Percentiles rank a stretch among this genome's conserved stretches.
Evolutionary conservation across 2,113 vertebrate genomes (phyloP).

Genomic region (Rafetus swinhoei): DNA sequence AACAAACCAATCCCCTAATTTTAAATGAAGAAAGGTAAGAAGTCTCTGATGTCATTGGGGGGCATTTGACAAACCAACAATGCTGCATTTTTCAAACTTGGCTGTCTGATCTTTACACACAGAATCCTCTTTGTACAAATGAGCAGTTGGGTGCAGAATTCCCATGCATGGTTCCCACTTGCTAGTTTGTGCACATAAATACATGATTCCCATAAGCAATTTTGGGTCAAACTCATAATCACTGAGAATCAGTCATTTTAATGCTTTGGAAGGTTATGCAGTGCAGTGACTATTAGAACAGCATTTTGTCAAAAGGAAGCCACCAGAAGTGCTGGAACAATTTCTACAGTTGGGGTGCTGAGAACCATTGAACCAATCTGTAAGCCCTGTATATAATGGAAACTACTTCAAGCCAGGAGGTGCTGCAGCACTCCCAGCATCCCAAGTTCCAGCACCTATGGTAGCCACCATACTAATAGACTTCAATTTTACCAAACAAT

Average conservation of each 20-base stretch:
- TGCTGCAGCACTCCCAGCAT: too few relatives aligned
- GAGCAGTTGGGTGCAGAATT: not conserved
- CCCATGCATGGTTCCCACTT: not conserved
- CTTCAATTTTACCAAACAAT: not conserved
- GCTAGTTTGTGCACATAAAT: not conserved
- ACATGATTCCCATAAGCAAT: not conserved
- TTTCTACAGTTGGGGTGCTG: too few relatives aligned
- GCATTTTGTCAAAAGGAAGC: not conserved
- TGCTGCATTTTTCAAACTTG: not conserved
- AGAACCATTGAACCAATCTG: too few relatives aligned
- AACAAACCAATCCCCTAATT: not conserved
- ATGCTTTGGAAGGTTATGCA: not conserved
- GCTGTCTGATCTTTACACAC: not conserved
- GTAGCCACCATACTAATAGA: too few relatives aligned
- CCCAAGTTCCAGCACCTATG: too few relatives aligned
- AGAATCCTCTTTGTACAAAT: not conserved
- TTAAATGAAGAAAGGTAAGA: constrained; percentile 20
- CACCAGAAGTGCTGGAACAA: too few relatives aligned
- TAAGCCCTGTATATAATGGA: too few relatives aligned
- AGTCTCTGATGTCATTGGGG: not conserved
- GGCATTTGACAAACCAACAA: not conserved
- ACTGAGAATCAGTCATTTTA: fast-evolving
- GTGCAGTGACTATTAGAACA: not conserved
- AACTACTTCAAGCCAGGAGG: too few relatives aligned
- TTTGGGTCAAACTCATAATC: not conserved